phyloP scores from a whole-genome alignment of 1,140 invertebrate genomes.

The Mycetomoellerius zeteki region DNA sequence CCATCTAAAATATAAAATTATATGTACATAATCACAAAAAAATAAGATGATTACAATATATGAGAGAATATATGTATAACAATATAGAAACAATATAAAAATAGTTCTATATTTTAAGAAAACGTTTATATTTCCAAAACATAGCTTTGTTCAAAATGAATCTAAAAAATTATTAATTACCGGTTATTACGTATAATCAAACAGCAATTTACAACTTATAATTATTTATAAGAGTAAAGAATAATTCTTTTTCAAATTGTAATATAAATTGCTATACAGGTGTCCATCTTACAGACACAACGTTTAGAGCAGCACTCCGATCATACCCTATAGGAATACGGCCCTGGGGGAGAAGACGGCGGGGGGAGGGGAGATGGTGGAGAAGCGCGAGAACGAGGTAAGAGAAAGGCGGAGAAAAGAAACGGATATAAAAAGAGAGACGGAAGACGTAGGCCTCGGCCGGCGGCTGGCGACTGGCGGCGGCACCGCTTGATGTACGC shows the following conservation, averaged over 20 bases:
- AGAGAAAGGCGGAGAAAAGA: conserved; percentile 75
- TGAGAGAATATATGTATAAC: neutral
- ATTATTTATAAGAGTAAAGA: neutral
- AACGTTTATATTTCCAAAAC: neutral
- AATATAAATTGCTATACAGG: neutral
- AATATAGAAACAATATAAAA: neutral
- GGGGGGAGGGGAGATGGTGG: conserved; percentile 31
- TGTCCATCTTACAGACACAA: neutral
- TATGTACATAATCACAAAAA: neutral
- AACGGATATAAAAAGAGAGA: conserved; percentile 75
- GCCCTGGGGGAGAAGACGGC: conserved; percentile 6
- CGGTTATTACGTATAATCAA: neutral
- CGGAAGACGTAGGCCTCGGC: conserved; percentile 72
- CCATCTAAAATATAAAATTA: neutral
- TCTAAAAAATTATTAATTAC: neutral
- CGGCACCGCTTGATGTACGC: conserved; percentile 86
- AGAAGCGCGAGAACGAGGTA: conserved; percentile 73
- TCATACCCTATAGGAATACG: neutral
- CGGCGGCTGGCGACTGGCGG: conserved; percentile 77
- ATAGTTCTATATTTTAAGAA: neutral
- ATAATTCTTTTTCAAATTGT: neutral
- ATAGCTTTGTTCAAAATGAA: neutral
- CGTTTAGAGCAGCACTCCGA: neutral
- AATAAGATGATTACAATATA: no score
- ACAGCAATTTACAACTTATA: neutral